Evolutionary conservation across 2,113 vertebrate genomes (phyloP), one percentile per base, ranked within the genome.

Genomic region (Sardina pilchardus): DNA sequence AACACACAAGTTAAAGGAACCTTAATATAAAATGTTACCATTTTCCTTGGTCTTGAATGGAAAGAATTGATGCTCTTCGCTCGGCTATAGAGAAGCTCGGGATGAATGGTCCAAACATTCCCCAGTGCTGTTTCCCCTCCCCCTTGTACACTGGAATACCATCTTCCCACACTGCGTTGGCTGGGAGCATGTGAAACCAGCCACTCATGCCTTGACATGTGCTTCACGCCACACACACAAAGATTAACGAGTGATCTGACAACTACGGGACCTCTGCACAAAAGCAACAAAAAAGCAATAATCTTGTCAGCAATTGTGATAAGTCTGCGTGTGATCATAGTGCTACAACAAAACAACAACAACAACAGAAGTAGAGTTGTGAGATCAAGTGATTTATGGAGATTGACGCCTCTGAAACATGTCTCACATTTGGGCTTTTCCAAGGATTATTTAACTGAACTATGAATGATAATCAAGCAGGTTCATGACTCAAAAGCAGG

Each of bases 131-230:
- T 36, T 5, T 78, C 10, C 71, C 71, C 30, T 16, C 34, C 71
- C 71, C 71, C 30, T 71, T 24, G 34, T 19, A 10, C 81, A 34
- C 42, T 84, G 81, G 71, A 50, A 83, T 71, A 71, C 53, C 83
- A 45, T 85, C 43, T 84, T 43, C 67, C 81, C 30, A 39, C 83
- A 67, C 39, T 10, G 36, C 26, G 67, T 39, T 10, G 39, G 43
- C 63, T 9, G 5, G 6, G 59, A 24, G 83, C 34, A 78, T 78
- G 71, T 34, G 71, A 78, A 78, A 78, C 26, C 30, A 78, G 71
- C 71, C 71, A 17, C 71, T 78, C 71, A 78, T 78, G 71, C 71
- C 71, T 78, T 78, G 71, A 78, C 71, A 78, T 78, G 71, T 78
- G 71, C 34, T 3, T 17, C 34, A 16, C 71, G 30, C n/a, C 1